Base-by-base conservation (phyloP, 1,140 invertebrate genomes). In the Manduca sexta region DNA sequence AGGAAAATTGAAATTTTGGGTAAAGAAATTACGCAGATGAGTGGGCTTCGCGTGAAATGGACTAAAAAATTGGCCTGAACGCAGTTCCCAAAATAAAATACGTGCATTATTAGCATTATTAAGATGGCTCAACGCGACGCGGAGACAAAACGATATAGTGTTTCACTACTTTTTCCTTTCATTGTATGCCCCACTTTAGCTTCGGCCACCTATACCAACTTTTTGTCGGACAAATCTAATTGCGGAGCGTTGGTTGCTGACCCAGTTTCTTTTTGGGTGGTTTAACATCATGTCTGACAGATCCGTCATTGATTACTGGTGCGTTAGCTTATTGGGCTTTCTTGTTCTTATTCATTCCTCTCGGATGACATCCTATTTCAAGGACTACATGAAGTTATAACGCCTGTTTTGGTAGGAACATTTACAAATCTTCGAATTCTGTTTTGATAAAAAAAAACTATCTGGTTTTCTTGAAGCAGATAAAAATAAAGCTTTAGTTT, bases 101-200 rank as follows among this genome's bases (percentile, higher is more conserved):
- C 45, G 51, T 53, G 41, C 45, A 40, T 48, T 42, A 52, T 53
- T 53, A 53, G 51, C 29, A 41, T 53, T 53, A 53, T 44, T 44
- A 53, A 44, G 31, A 53, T 48, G 41, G 51, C 31, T 48, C 47
- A 40, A 31, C 39, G 30, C 51, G 38, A 44, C 45, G 38, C 3
- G 12, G 21, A 2, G 31, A 48, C 40, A 43, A 44, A 48, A 12
- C 40, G 41, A 48, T 53, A 53, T 53, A 53, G 39, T 42, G 17
- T 53, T 53, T 48, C 51, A 48, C 45, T 43, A 53, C 4, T 26
- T 43, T 52, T 39, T 37, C 18, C 26, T 14, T 42, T 42, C 40
- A 45, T 52, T 53, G 50, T 46, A 30, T 53, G 51, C 10, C 51
- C 51, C 45, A 53, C 45, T 53, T 53, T 43, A 26, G 21, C 21